These are phyloP conservation scores for Sinohyriopsis cumingii DNA, from an alignment of 2,888 invertebrate species.

Conservation along the genomic window DNA sequence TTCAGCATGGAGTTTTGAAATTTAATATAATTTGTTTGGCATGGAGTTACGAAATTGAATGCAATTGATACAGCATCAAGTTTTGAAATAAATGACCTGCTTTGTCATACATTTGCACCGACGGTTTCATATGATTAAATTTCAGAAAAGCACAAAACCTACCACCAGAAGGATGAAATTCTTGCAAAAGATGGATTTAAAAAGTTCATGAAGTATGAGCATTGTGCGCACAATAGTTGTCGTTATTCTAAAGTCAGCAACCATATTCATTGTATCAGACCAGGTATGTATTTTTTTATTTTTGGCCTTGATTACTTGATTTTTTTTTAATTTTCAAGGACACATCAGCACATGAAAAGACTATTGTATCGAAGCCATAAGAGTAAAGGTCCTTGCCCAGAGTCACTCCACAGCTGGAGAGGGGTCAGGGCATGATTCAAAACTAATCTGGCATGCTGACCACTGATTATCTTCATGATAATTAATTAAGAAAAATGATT, in stretches of 20 bases:
- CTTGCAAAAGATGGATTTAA: slow-evolving; percentile 96
- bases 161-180: slow-evolving; percentile 97
- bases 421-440: no score
- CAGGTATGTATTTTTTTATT: slow-evolving; percentile 61
- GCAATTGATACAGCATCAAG: no score
- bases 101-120: neutral
- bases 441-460: no score
- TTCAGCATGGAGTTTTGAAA: no score
- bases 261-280: slow-evolving; percentile 97
- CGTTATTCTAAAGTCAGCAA: slow-evolving; percentile 95
- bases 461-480: no score
- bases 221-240: slow-evolving; percentile 92
- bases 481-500: no score
- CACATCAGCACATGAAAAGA: neutral
- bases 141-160: slow-evolving; percentile 97
- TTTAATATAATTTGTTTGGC: no score
- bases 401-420: no score
- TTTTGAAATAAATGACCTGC: neutral
- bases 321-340: neutral
- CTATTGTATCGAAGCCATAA: no score
- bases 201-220: slow-evolving; percentile 98
- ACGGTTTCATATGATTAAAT: neutral
- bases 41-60: neutral
- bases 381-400: no score
- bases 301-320: no score